Percentiles rank a stretch among this genome's conserved stretches.
phyloP scores from a whole-genome alignment of 1,140 invertebrate species.

The Panagrolaimus sp. region DNA sequence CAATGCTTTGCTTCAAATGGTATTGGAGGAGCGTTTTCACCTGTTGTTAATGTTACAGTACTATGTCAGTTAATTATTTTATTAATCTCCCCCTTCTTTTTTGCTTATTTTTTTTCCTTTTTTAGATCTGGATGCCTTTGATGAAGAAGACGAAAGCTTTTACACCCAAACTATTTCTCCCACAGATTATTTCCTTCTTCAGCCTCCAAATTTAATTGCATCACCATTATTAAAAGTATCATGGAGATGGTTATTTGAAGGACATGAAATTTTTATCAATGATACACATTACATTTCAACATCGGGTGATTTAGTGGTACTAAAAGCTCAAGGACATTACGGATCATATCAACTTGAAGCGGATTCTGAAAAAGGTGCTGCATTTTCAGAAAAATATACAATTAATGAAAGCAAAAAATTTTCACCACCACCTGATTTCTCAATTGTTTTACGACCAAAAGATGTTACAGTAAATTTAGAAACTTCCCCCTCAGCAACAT shows the following conservation, averaged over 20 bases:
- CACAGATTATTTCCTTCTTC: slow-evolving; percentile 15
- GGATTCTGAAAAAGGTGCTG: slow-evolving; percentile 16
- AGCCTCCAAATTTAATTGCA: slow-evolving; percentile 16
- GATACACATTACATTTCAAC: slow-evolving; percentile 21
- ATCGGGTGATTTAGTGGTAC: slow-evolving; percentile 21
- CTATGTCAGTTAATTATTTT: slow-evolving; percentile 16
- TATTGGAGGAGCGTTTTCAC: slow-evolving; percentile 22
- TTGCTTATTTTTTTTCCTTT: not conserved
- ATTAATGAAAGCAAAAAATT: slow-evolving; percentile 14
- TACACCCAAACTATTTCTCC: slow-evolving; percentile 7
- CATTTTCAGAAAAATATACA: slow-evolving; percentile 20
- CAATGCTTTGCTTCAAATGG: slow-evolving; percentile 23
- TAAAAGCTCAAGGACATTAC: slow-evolving; percentile 11
- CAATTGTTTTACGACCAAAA: slow-evolving; percentile 19
- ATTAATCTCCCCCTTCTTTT: not conserved
- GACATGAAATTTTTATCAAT: slow-evolving; percentile 20
- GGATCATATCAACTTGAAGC: slow-evolving; percentile 25
- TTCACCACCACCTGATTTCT: slow-evolving; percentile 10
- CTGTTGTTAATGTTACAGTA: slow-evolving; percentile 23
- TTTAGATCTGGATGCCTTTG: slow-evolving; percentile 32
- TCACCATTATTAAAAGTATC: slow-evolving; percentile 14
- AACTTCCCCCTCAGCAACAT: slow-evolving; percentile 8
- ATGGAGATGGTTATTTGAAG: slow-evolving; percentile 22
- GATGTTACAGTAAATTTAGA: slow-evolving; percentile 10
- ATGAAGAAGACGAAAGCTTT: slow-evolving; percentile 21